Base-by-base conservation (phyloP, 2,797 vertebrate genomes). In the Sorex maritimensis region DNA sequence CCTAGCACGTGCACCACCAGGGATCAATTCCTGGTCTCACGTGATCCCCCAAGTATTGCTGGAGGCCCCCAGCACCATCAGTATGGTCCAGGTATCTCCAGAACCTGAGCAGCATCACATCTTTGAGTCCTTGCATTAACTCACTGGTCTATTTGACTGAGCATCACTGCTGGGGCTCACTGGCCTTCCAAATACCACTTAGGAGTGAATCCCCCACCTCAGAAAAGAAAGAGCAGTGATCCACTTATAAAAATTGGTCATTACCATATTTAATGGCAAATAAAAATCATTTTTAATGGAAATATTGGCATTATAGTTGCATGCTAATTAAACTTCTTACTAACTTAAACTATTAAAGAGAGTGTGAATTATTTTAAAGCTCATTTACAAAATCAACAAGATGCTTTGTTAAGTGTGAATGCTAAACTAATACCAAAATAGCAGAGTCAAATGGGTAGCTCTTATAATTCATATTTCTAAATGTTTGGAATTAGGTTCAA, bases 381-480 rank as follows among this genome's bases (percentile, higher is more conserved):
- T 87, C 74, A 74, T 67, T 94, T 85, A 84, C 7, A 83, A 90
- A 95, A 90, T 17, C 24, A 78, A 73, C 52, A 55, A 55, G 52
- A 17, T 15, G 41, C 41, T 44, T 44, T 44, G 41, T 44, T 44
- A 44, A 44, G 93, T 86, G 61, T 68, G 90, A 34, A 24, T 46
- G 26, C 61, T 63, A n/a, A 88, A 41, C 1, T 71, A 80, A 81
- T 65, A 65, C 41, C 61, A 95, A 75, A 74, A 80, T 69, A 55
- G 38, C 21, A 81, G 73, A 87, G 46, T 17, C 72, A 84, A 75
- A 5, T 77, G 5, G 61, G 75, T 86, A 34, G 73, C 46, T 74
- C 68, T 77, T 75, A 81, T 74, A 30, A 86, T 24, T 65, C 88
- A 63, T 15, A 52, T 41, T 52, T 58, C 68, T 85, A 82, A 58